A percentile compares a stretch with the other conserved stretches of the same genome.
These are phyloP conservation scores for Philaethria dido DNA, from an alignment of 2,888 invertebrate species.

Conservation along the genomic window DNA sequence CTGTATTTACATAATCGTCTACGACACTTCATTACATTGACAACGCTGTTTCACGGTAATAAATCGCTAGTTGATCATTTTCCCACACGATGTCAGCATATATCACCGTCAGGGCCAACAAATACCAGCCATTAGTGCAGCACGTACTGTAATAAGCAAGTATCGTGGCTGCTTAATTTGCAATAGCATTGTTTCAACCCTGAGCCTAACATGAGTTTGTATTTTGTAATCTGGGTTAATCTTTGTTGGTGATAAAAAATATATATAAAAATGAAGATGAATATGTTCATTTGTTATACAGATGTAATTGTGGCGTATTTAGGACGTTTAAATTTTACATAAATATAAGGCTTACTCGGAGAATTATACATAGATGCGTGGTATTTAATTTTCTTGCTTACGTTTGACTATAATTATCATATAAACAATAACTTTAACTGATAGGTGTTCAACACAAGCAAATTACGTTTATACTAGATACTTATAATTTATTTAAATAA, in stretches of 20 bases:
- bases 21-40: slow-evolving; percentile 30
- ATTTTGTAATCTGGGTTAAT: slow-evolving; percentile 7
- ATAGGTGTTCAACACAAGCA: no score
- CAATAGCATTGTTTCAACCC: slow-evolving; percentile 5
- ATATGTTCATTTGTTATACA: no score
- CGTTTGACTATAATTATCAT: no score
- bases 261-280: no score
- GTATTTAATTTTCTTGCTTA: no score
- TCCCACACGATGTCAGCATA: slow-evolving; percentile 41
- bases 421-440: no score
- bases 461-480: no score
- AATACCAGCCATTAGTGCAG: slow-evolving; percentile 23
- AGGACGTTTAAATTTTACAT: no score
- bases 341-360: no score
- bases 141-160: slow-evolving; percentile 17
- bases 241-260: background rate
- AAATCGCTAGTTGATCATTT: slow-evolving; percentile 39
- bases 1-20: slow-evolving; percentile 17
- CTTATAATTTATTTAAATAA: no score
- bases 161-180: slow-evolving; percentile 14
- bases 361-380: no score
- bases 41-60: slow-evolving; percentile 28
- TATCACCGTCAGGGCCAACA: slow-evolving; percentile 37
- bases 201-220: background rate
- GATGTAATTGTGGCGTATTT: no score